phyloP scores from a whole-genome alignment of 2,113 vertebrate species.

The Muscicapa adusta region DNA sequence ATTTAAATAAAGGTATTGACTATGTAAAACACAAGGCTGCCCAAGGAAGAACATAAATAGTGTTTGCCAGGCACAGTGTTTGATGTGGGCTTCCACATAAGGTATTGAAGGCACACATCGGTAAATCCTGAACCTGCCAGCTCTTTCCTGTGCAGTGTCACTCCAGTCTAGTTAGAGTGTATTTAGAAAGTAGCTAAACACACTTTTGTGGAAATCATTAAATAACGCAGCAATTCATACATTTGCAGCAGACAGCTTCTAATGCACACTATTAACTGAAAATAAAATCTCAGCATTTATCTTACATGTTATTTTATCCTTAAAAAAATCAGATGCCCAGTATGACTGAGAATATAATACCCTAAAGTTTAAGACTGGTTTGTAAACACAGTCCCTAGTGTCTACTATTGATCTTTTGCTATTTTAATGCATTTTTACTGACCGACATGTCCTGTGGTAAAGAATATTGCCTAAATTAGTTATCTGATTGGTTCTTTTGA shows the following conservation, averaged over 20 bases:
- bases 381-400: conserved; percentile 78
- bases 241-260: conserved; percentile 46
- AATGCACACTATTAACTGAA: conserved; percentile 54
- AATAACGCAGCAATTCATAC: conserved; percentile 50
- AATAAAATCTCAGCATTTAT: conserved; percentile 62
- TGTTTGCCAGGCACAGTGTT: conserved; percentile 11
- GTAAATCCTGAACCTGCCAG: conserved; percentile 40
- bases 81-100: not conserved
- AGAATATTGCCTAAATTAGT: conserved; percentile 93
- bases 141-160: conserved; percentile 39
- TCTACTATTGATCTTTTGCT: conserved; percentile 83
- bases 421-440: conserved; percentile 88
- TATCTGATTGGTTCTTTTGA: conserved; percentile 92
- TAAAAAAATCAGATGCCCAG: conserved; percentile 49
- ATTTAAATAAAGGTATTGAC: conserved; percentile 30
- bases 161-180: conserved; percentile 48
- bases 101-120: not conserved
- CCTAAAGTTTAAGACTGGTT: conserved; percentile 77
- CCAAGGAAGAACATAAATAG: not conserved
- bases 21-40: conserved; percentile 17
- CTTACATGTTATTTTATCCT: conserved; percentile 55
- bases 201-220: conserved; percentile 49
- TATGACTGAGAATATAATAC: conserved; percentile 75
- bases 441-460: conserved; percentile 86
- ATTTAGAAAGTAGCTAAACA: conserved; percentile 53